Base-by-base conservation (phyloP, 2,888 invertebrate species). In the Acanthococcus lagerstroemiae region DNA sequence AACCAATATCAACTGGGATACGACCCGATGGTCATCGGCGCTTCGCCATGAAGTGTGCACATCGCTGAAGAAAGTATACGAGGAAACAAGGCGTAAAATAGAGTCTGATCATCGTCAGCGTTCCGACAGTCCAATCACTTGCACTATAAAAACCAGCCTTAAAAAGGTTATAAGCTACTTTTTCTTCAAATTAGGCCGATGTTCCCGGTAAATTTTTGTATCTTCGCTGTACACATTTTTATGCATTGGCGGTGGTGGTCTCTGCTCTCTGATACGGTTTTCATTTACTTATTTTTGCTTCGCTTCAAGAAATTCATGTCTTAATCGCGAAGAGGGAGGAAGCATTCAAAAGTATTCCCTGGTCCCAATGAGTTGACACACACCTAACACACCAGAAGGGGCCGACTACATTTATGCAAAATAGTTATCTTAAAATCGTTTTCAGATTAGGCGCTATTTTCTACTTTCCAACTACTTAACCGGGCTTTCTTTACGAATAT, bases 91-190 rank as follows among this genome's bases (percentile, higher is more conserved):
- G 22, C 37, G 56, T 17, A 46, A 30, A 55, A 52, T 63, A 65
- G 65, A 65, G 45, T 30, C 45, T 9, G 61, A 67, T 55, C 54
- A 52, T n/a, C 25, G 55, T 22, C 52, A 27, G 21, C 57, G 54
- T 26, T 50, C 60, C 22, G 55, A 61, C 50, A 67, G 67, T 61
- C 67, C 67, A 26, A 67, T 67, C 27, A 67, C 67, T 26, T 58
- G 55, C 22, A 67, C 57, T 37, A 50, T 67, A 44, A 50, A 44
- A 46, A 52, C 67, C 55, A 67, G 67, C 48, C 67, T 67, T 52
- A 67, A 54, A 61, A 67, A 67, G 55, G 67, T 67, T 57, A 52
- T 46, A 57, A 57, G 21, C 44, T 56, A 27, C 50, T 45, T 22
- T 48, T 54, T 37, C 57, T 57, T 57, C 57, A 57, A 27, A 30